Evolutionary conservation across 2,113 vertebrate species (phyloP).

Genomic region (Phoxinus phoxinus): DNA sequence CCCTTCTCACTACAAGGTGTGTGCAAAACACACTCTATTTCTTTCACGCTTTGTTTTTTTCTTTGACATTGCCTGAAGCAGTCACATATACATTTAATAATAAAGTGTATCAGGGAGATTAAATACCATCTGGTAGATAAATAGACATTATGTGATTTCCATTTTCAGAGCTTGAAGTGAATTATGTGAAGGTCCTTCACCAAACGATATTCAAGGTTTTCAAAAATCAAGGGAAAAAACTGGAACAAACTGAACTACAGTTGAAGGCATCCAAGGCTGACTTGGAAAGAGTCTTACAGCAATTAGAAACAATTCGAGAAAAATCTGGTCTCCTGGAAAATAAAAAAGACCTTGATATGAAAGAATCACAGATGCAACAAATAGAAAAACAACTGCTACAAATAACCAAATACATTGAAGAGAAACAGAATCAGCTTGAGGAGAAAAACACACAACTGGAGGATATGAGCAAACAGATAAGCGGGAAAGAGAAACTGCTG

Average conservation of each 20-base stretch:
- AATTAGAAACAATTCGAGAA: neutral
- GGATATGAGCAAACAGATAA: slow-evolving; percentile 26
- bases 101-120: neutral
- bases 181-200: neutral
- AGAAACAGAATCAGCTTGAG: slow-evolving; percentile 3
- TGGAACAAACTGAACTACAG: slow-evolving; percentile 1
- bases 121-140: neutral
- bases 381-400: neutral
- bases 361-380: slow-evolving; percentile 12
- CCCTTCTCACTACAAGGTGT: too few species aligned
- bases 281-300: neutral
- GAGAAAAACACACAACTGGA: slow-evolving; percentile 21
- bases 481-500: slow-evolving; percentile 4
- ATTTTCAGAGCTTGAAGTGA: slow-evolving; percentile 2
- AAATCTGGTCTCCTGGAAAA: neutral
- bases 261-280: neutral
- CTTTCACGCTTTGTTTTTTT: too few species aligned
- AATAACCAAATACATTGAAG: neutral
- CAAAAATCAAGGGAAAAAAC: slow-evolving; percentile 2
- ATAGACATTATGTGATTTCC: neutral
- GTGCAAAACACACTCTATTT: too few species aligned
- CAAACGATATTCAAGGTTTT: neutral
- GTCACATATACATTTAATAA: too few species aligned
- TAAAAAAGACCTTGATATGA: neutral
- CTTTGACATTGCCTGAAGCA: too few species aligned